phyloP scores from a whole-genome alignment of 2,113 vertebrate genomes.

The Oreocharis arfaki region DNA sequence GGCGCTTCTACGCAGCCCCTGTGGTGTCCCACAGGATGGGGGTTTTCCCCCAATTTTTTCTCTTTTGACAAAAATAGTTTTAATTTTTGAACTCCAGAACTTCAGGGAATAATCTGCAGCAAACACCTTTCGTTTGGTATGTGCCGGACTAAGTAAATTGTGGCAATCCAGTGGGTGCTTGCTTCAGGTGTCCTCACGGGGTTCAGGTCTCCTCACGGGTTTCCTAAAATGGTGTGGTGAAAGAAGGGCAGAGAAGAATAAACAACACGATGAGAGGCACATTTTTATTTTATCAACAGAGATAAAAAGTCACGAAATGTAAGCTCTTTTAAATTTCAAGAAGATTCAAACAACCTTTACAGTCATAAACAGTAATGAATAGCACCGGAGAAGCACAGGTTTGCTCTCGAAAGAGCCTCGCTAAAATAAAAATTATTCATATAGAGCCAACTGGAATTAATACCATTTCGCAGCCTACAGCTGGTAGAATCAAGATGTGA shows the following conservation, averaged over 20 bases:
- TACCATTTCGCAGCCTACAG: background rate
- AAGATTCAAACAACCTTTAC: background rate
- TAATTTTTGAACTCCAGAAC: background rate
- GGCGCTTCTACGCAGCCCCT: rapidly evolving
- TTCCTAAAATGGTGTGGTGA: background rate
- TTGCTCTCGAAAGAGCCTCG: background rate
- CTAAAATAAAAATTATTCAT: background rate
- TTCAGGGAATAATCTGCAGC: background rate
- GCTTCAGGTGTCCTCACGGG: background rate
- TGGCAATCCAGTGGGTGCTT: background rate
- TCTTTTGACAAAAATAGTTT: background rate
- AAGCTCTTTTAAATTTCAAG: background rate
- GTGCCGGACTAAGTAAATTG: background rate
- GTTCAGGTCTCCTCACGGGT: background rate
- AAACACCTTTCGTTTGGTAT: background rate
- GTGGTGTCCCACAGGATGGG: rapidly evolving
- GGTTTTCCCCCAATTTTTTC: rapidly evolving
- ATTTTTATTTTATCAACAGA: background rate
- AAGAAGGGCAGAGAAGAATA: background rate
- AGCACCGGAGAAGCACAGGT: background rate
- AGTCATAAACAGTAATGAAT: background rate
- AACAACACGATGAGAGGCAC: background rate
- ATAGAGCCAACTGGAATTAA: background rate
- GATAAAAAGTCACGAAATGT: background rate
- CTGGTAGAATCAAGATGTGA: background rate